Base-by-base conservation (phyloP, 2,888 invertebrate species). In the Cerceris rybyensis region DNA sequence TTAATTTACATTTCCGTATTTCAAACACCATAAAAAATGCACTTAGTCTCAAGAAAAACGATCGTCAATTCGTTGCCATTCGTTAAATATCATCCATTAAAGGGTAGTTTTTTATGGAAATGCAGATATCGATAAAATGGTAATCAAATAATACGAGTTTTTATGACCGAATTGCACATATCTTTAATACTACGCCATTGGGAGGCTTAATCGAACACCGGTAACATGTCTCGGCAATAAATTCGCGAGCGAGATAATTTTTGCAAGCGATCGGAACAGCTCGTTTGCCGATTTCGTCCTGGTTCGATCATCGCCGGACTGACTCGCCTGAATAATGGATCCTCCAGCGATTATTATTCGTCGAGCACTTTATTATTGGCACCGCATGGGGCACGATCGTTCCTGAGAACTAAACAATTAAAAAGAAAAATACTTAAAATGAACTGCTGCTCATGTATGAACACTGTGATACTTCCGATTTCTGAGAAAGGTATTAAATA, bases 341-440 rank as follows among this genome's bases (percentile, higher is more conserved):
- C 76, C 58, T 72, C 68, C 73, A 39, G 39, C 67, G 72, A 76
- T 76, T 76, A 71, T 75, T 71, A 76, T 76, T 76, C 67, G n/a
- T 39, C 67, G 59, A 76, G 68, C 61, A 72, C 76, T 76, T 76
- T 76, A 76, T 76, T 68, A 68, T 72, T 39, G 52, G 66, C 46
- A 46, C 55, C 42, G 50, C 55, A 50, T 61, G 59, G 16, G 63
- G 55, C 46, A 60, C 49, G 52, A 67, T 63, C 61, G 86, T 87
- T 86, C 88, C 89, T 88, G 87, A 88, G 88, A 88, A 89, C 28
- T 28, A 4, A 28, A 28, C 28, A 28, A 28, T 28, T 28, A 28
- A 28, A 28, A 28, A n/a, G n/a, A n/a, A 28, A 28, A 28, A 28
- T 28, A 28, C 28, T 28, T 28, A 28, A 28, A 4, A 28, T 1